phyloP scores from a whole-genome alignment of 30 jellyfish, hydroid and myxozoan species.

The Sanderia malayensis region DNA sequence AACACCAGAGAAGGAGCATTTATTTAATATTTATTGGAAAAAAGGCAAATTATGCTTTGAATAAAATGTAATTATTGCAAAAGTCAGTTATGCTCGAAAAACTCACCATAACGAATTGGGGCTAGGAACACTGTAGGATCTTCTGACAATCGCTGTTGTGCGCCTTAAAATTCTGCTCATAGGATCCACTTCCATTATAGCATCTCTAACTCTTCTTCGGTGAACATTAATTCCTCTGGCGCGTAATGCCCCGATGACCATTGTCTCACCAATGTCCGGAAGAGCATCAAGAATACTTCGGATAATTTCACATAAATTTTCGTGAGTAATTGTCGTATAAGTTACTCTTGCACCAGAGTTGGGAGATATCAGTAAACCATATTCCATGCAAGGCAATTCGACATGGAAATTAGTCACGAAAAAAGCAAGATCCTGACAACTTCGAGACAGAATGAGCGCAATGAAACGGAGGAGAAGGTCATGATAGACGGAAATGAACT shows the following conservation, averaged over 20 bases:
- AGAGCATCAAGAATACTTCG: background rate
- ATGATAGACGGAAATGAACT: too few species aligned
- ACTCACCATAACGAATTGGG: slow-evolving; percentile 45
- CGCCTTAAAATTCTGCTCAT: slow-evolving; percentile 19
- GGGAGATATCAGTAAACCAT: slow-evolving; percentile 16
- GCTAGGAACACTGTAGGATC: slow-evolving; percentile 13
- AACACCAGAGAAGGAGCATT: too few species aligned
- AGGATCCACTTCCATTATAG: slow-evolving; percentile 49
- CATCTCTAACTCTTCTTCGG: slow-evolving; percentile 35
- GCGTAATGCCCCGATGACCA: slow-evolving; percentile 36
- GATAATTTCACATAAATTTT: background rate
- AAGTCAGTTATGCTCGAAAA: too few species aligned
- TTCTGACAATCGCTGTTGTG: slow-evolving; percentile 23
- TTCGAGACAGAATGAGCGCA: too few species aligned
- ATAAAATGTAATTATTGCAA: too few species aligned
- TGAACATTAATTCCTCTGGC: slow-evolving; percentile 36
- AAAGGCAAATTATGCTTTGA: too few species aligned
- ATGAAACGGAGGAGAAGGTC: too few species aligned
- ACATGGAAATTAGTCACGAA: too few species aligned
- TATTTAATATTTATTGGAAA: too few species aligned
- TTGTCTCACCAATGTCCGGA: slow-evolving; percentile 42
- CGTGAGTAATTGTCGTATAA: slow-evolving; percentile 1
- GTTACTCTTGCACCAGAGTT: slow-evolving; percentile 28
- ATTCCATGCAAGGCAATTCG: too few species aligned
- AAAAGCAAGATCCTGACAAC: too few species aligned